Conservation (phyloP, 2,797 vertebrate species). For the Leontopithecus rosalia region DNA sequence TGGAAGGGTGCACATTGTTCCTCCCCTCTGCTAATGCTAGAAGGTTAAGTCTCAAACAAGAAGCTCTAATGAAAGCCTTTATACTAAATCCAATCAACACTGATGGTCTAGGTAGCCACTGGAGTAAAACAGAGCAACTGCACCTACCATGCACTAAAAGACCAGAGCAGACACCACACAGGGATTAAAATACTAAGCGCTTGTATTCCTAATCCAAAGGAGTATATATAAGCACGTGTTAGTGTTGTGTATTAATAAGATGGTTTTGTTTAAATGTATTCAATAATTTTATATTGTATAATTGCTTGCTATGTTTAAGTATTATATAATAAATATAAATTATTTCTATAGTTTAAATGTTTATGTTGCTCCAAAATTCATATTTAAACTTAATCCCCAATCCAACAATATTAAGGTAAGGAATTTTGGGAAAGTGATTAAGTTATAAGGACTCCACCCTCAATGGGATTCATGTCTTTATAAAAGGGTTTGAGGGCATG, state of each 20-base stretch:
- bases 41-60: not conserved
- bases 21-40: not conserved
- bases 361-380: not conserved
- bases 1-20: not conserved
- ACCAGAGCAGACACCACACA: not conserved
- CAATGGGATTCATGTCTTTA: not conserved
- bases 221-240: not conserved
- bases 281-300: not conserved
- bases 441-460: not conserved
- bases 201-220: not conserved
- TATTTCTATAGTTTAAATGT: not conserved
- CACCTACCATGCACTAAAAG: too few species aligned
- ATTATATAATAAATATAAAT: not conserved
- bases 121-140: not conserved
- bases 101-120: not conserved
- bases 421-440: not conserved
- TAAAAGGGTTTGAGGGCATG: not conserved
- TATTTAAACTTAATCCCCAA: not conserved
- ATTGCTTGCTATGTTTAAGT: not conserved
- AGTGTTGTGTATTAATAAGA: not conserved
- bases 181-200: not conserved
- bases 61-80: not conserved
- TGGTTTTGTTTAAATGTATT: not conserved
- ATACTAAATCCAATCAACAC: not conserved
- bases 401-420: not conserved